Base-by-base conservation (phyloP, 2,888 invertebrate genomes). In the Caenorhabditis virilis region DNA sequence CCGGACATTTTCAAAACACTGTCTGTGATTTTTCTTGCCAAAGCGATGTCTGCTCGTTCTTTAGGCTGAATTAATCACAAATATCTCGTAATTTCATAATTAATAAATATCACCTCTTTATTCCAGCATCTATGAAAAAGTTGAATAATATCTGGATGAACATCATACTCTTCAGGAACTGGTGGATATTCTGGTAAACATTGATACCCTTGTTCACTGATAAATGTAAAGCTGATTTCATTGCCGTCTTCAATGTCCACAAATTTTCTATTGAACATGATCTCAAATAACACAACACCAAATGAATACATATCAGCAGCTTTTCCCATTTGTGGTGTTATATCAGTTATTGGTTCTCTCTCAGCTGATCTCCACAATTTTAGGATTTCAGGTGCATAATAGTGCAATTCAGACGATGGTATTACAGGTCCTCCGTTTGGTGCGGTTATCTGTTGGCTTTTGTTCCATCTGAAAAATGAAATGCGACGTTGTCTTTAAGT, bases 1-100 rank as follows among this genome's bases (percentile, higher is more conserved):
- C 79, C 80, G n/a, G 74, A 64, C 78, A 80, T 79, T 70, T 81
- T 81, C 26, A 81, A 62, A 0, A 79, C 77, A 7, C 77, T 73
- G 43, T 82, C 81, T 2, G 78, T 80, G 48, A 81, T 79, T 53
- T 81, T 81, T 26, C 80, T 53, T 2, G 69, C 75, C 55, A 77
- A 69, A 39, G 57, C 51, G 2, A 74, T 59, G 49, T 80, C 77
- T 0, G 80, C 79, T 2, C 80, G 63, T 7, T 38, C 11, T 30
- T 50, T 50, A 2, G 54, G 30, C 59, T 59, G 42, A 46, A 39
- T 15, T n/a, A 15, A 22, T 6, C n/a, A n/a, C n/a, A n/a, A n/a
- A n/a, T n/a, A n/a, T n/a, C n/a, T n/a, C 45, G 22, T 20, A 11
- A 23, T 23, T 43, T 43, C 18, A 39, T 39, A 7, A 11, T n/a